Conservation (phyloP, 2,113 vertebrate genomes). For the Toxotes jaculatrix region DNA sequence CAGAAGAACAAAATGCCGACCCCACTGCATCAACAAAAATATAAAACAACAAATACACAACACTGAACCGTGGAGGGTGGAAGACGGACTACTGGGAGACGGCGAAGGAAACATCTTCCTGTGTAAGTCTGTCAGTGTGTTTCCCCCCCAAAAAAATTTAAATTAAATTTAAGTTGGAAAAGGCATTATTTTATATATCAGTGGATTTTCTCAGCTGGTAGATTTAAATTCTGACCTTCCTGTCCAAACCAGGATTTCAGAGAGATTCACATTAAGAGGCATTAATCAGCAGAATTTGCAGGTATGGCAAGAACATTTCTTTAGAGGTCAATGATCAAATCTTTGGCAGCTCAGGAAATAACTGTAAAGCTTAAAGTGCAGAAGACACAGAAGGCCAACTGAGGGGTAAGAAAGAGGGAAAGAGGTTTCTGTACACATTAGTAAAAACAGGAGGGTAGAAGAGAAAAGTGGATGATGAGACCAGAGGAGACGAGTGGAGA, state of each 20-base stretch:
- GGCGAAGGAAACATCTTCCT: background rate
- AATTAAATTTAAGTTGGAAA: background rate
- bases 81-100: conserved; percentile 9
- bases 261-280: background rate
- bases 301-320: background rate
- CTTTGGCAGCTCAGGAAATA: background rate
- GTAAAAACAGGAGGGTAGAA: background rate
- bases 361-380: background rate
- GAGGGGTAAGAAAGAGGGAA: background rate
- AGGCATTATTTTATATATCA: background rate
- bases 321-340: background rate
- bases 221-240: background rate
- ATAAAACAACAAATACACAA: conserved; percentile 9
- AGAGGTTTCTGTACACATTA: background rate
- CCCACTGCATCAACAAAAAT: conserved; percentile 29
- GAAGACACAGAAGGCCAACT: background rate
- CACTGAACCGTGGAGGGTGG: background rate
- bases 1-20: conserved; percentile 50
- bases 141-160: background rate
- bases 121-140: background rate
- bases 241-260: background rate
- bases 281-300: background rate
- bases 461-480: background rate
- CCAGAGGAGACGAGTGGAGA: background rate
- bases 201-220: background rate